Percentiles rank a stretch among this genome's conserved stretches.
Evolutionary conservation across 2,888 invertebrate species (phyloP).

Genomic region (Pterostichus madidus): DNA sequence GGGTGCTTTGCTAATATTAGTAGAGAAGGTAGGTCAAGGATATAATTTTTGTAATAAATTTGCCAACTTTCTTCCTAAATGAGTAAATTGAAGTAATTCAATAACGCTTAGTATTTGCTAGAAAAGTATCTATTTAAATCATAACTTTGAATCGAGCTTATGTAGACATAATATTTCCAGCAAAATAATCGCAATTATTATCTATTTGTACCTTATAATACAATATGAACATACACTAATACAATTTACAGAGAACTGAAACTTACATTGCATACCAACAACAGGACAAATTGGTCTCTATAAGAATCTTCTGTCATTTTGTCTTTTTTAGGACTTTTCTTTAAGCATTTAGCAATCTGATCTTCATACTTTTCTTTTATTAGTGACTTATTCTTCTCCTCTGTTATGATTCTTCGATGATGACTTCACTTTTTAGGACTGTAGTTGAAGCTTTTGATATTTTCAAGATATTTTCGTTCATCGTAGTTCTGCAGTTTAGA

Average conservation of each 20-base stretch:
- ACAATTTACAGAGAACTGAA: slow-evolving; percentile 50
- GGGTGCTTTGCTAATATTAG: slow-evolving; percentile 25
- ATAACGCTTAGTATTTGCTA: slow-evolving; percentile 36
- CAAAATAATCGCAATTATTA: slow-evolving; percentile 27
- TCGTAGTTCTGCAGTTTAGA: slow-evolving; percentile 16
- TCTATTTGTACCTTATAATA: slow-evolving; percentile 47
- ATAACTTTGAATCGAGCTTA: slow-evolving; percentile 25
- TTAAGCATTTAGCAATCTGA: slow-evolving; percentile 47
- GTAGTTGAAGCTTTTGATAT: slow-evolving; percentile 21
- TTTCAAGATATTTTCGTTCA: slow-evolving; percentile 40
- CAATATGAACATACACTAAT: slow-evolving; percentile 50
- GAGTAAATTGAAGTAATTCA: slow-evolving; percentile 31
- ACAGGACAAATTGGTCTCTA: slow-evolving; percentile 48
- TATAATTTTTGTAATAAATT: slow-evolving; percentile 26
- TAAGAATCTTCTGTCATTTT: slow-evolving; percentile 43
- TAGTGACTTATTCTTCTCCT: slow-evolving; percentile 25
- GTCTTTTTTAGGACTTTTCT: slow-evolving; percentile 51
- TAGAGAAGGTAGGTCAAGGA: slow-evolving; percentile 19
- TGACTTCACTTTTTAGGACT: slow-evolving; percentile 34
- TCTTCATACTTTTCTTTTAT: slow-evolving; percentile 43
- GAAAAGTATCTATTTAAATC: slow-evolving; percentile 14
- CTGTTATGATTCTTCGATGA: slow-evolving; percentile 24
- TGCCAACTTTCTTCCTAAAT: slow-evolving; percentile 36
- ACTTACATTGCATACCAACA: slow-evolving; percentile 49
- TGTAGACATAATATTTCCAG: slow-evolving; percentile 33